Conservation (phyloP, 2,797 vertebrate species). For the Leptoclinus maculatus region DNA sequence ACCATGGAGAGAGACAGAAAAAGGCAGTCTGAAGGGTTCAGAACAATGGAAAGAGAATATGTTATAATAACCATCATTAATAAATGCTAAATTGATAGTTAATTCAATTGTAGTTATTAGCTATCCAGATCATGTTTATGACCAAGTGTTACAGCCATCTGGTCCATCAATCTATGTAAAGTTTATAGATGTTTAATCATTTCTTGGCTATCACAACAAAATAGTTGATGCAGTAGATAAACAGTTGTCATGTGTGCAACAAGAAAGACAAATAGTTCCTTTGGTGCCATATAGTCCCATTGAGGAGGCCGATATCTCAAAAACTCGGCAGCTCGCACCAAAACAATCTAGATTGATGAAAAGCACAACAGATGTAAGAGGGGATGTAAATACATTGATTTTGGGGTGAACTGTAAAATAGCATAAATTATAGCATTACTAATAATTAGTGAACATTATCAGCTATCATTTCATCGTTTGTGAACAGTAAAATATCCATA, state of each 20-base stretch:
- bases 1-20: constrained; percentile 24
- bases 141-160: not conserved
- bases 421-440: too few species aligned
- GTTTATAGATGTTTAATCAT: not conserved
- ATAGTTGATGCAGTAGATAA: too few species aligned
- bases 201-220: not conserved
- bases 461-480: not conserved
- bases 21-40: not conserved
- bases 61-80: not conserved
- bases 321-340: too few species aligned
- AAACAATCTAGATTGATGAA: too few species aligned
- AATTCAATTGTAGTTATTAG: not conserved
- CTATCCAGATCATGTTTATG: not conserved
- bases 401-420: too few species aligned
- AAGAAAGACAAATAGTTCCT: too few species aligned
- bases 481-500: not conserved
- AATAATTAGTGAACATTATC: not conserved
- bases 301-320: too few species aligned
- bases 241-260: too few species aligned
- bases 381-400: too few species aligned
- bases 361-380: not conserved
- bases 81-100: not conserved
- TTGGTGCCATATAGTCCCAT: too few species aligned
- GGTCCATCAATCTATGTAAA: not conserved
- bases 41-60: not conserved